Evolutionary conservation across 2,113 vertebrate species (phyloP), one percentile per base, ranked within the genome.

Genomic region (Bombycilla garrulus): DNA sequence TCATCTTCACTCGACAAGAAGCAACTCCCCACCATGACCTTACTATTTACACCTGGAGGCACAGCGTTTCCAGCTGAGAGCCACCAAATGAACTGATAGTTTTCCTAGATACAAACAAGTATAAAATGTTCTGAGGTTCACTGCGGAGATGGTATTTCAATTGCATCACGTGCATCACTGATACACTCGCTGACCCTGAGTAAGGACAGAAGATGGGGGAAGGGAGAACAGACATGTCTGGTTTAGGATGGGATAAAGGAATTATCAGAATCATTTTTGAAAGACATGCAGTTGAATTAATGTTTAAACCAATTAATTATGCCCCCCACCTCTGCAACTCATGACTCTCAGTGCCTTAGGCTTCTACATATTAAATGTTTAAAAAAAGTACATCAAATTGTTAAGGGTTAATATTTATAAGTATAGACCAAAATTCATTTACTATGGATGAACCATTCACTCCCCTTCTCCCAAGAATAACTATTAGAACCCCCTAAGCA

Each of bases 41-140:
- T 82, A 90, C 88, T 94, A 80, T 92, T 94, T 94, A 94, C 76
- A 97, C 85, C 81, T 74, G 88, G 74, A 95, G 93, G 93, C 36
- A 5, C 58, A 86, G 58, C 0, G 0, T 62, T 80, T 96, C 94
- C 85, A 93, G 6, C 92, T 38, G 80, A 88, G 74, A 57, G 57
- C 33, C 93, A 94, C 66, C 47, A 94, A 95, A 92, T 76, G 36
- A 96, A 65, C 79, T 40, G 81, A 67, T 47, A 51, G 90, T 36
- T 91, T 51, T 95, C 44, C 44, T 56, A 90, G 88, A 67, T 90
- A 92, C 28, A 95, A 94, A 69, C 53, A 91, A 67, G 42, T 51
- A 78, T 62, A 94, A 95, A 58, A 88, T 85, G 40, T 87, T 91
- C 51, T 47, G 42, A 80, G 50, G 64, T 71, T 87, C 42, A 14